Percentiles rank a stretch among this genome's conserved stretches.
Conservation (phyloP, 2,797 vertebrate genomes). For the Sebastes nivosus region DNA sequence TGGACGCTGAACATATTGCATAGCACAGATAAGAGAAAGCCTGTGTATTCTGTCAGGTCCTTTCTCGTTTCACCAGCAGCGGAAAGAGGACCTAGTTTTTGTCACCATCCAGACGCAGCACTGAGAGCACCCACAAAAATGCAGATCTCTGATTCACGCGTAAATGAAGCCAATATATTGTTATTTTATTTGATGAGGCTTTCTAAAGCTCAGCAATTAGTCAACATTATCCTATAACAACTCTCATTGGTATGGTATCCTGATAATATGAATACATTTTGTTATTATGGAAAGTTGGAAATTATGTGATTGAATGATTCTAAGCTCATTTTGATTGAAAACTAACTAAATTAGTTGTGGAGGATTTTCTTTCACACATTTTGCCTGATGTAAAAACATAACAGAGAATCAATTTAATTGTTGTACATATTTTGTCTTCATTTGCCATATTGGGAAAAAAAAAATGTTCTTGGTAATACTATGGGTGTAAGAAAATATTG, state of each 20-base stretch:
- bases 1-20: constrained; percentile 48
- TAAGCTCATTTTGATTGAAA: background rate
- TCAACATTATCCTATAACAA: background rate
- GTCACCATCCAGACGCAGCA: background rate
- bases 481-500: rapidly evolving
- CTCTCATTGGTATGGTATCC: background rate
- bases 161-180: background rate
- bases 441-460: background rate
- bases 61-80: constrained; percentile 16
- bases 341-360: background rate
- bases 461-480: no score
- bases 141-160: background rate
- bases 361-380: background rate
- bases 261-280: background rate
- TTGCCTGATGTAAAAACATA: background rate
- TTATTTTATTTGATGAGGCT: background rate
- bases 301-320: background rate
- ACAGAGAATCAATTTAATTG: background rate
- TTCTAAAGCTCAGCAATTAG: background rate
- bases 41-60: constrained; percentile 34
- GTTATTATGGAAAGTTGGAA: background rate
- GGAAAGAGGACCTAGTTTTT: constrained; percentile 1
- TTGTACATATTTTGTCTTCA: background rate
- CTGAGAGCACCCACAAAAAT: constrained; percentile 4
- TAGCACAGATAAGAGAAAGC: constrained; percentile 59